A percentile compares a stretch with the other conserved stretches of the same genome.
Evolutionary conservation across 2,797 vertebrate species (phyloP).

Genomic region (Anguilla marmorata): DNA sequence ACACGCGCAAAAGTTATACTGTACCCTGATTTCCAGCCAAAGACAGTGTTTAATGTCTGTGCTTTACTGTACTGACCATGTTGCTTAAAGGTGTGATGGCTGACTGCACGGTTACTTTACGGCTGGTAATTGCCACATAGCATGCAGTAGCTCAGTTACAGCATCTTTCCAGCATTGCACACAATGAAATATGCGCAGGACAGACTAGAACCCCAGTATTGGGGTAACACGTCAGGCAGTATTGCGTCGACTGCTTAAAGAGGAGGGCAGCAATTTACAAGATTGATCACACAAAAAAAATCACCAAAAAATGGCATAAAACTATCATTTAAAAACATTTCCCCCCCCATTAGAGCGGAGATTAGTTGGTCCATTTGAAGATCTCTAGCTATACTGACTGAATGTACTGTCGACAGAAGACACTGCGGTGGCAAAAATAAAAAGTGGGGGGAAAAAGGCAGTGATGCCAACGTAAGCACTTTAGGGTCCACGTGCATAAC

Average conservation of each 20-base stretch:
- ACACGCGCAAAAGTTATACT: background rate
- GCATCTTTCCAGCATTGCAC: background rate
- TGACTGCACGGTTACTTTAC: background rate
- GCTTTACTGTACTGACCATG: constrained; percentile 18
- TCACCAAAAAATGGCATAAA: constrained; percentile 14
- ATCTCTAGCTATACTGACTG: constrained; percentile 56
- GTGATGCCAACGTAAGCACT: background rate
- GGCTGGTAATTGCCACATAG: background rate
- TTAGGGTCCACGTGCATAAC: background rate
- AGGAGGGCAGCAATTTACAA: background rate
- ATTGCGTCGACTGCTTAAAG: background rate
- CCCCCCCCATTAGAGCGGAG: background rate
- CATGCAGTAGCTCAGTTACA: background rate
- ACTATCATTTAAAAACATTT: background rate
- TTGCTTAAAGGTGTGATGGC: background rate
- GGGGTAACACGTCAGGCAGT: background rate
- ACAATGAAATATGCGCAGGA: background rate
- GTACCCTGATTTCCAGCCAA: background rate
- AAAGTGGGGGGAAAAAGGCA: background rate
- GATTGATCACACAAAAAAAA: background rate
- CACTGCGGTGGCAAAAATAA: constrained; percentile 43
- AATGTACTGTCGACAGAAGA: background rate
- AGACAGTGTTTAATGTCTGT: background rate
- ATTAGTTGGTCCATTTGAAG: constrained; percentile 57
- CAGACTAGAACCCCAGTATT: background rate